Evolutionary conservation across 1,140 invertebrate species (phyloP).

Genomic region (Chironomus striatipennis): DNA sequence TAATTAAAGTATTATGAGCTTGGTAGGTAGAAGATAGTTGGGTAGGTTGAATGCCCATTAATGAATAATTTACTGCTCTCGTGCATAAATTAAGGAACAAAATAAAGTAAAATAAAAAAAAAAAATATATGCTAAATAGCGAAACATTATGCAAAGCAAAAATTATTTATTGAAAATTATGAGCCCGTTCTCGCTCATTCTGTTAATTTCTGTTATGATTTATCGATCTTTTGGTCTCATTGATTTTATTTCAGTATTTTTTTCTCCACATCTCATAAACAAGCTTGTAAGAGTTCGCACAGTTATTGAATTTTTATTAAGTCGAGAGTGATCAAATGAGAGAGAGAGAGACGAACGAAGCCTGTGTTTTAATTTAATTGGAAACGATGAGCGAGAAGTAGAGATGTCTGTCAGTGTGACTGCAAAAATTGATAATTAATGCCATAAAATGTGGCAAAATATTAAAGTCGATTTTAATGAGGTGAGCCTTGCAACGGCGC

Average conservation of each 20-base stretch:
- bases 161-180: not conserved
- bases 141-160: constrained; percentile 15
- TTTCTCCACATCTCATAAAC: too few species aligned
- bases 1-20: not conserved
- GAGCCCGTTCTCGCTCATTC: not conserved
- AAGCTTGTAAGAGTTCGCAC: too few species aligned
- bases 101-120: too few species aligned
- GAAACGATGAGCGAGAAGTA: too few species aligned
- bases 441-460: not conserved
- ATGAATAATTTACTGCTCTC: constrained; percentile 23
- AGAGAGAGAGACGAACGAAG: too few species aligned
- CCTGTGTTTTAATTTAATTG: too few species aligned
- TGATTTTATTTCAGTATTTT: too few species aligned
- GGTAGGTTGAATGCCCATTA: constrained; percentile 17
- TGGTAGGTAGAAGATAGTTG: not conserved
- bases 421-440: not conserved
- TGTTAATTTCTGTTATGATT: not conserved
- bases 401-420: not conserved
- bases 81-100: not conserved
- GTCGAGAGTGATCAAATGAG: too few species aligned
- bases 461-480: too few species aligned
- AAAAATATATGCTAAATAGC: not conserved
- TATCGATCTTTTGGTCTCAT: not conserved
- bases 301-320: too few species aligned
- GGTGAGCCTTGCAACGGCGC: too few species aligned